phyloP scores from a whole-genome alignment of 2,888 invertebrate species.

The Acrobasis suavella region DNA sequence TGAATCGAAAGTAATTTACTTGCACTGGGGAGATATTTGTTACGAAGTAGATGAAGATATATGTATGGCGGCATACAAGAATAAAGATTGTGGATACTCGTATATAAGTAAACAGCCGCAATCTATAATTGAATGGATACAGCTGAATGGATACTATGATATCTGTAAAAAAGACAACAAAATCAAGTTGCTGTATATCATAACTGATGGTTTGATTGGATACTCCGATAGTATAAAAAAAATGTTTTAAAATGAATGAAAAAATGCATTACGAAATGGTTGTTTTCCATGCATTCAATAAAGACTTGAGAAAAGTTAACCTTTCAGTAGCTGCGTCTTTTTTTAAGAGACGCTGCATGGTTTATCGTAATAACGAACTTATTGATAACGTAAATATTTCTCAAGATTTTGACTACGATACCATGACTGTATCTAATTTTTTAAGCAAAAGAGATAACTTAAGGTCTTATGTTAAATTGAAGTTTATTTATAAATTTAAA shows the following conservation, averaged over 20 bases:
- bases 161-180: conserved; percentile 26
- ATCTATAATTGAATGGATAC: conserved; percentile 33
- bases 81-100: neutral
- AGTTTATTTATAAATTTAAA: conserved; percentile 39
- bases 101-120: conserved; percentile 24
- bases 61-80: neutral
- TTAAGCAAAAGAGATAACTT: conserved; percentile 38
- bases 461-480: conserved; percentile 47
- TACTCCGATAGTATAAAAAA: neutral
- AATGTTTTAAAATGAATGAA: conserved; percentile 37
- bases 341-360: conserved; percentile 36
- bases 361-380: conserved; percentile 40
- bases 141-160: conserved; percentile 24
- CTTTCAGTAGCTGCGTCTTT: conserved; percentile 29
- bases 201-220: conserved; percentile 44
- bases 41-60: conserved; percentile 38
- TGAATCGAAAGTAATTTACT: conserved; percentile 32
- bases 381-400: conserved; percentile 41
- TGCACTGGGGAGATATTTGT: conserved; percentile 43
- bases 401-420: conserved; percentile 42
- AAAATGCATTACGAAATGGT: conserved; percentile 43
- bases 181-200: conserved; percentile 43
- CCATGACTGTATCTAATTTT: conserved; percentile 43
- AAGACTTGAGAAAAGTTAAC: conserved; percentile 12
- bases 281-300: conserved; percentile 23